phyloP scores from a whole-genome alignment of 1,140 invertebrate genomes.

The Argopecten irradians region DNA sequence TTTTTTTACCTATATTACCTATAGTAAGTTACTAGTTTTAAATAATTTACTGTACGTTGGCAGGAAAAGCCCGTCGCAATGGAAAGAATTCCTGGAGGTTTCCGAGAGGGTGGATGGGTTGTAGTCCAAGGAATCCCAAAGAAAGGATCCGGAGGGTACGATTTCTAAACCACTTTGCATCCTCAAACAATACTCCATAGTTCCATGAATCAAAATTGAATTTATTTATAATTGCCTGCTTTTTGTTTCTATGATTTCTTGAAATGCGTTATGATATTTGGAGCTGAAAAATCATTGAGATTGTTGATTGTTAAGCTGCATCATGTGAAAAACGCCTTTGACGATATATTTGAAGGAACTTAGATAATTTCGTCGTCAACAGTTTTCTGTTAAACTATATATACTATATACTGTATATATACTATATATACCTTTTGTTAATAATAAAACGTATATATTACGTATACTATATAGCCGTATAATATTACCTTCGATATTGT shows the following conservation, averaged over 20 bases:
- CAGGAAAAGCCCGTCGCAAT: conserved; percentile 57
- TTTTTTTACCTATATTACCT: too few species aligned
- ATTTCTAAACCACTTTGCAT: too few species aligned
- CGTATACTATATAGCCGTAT: not conserved
- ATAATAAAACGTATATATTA: not conserved
- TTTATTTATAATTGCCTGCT: too few species aligned
- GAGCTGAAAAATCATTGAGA: too few species aligned
- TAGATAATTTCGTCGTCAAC: not conserved
- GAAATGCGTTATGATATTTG: too few species aligned
- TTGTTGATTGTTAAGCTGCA: too few species aligned
- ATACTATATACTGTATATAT: too few species aligned
- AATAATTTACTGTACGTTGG: not conserved
- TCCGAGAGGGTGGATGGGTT: conserved; percentile 59
- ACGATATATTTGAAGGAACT: too few species aligned
- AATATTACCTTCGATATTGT: not conserved
- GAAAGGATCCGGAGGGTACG: conserved; percentile 60
- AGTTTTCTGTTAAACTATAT: not conserved
- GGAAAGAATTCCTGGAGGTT: conserved; percentile 55
- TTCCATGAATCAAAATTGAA: too few species aligned
- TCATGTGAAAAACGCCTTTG: too few species aligned
- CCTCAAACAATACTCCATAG: too few species aligned
- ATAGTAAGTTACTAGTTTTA: not conserved
- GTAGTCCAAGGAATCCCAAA: conserved; percentile 59
- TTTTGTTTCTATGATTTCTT: too few species aligned
- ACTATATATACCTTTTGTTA: not conserved